Evolutionary conservation across 2,888 invertebrate species (phyloP), one percentile per base, ranked within the genome.

Genomic region (Archips crataeganus): DNA sequence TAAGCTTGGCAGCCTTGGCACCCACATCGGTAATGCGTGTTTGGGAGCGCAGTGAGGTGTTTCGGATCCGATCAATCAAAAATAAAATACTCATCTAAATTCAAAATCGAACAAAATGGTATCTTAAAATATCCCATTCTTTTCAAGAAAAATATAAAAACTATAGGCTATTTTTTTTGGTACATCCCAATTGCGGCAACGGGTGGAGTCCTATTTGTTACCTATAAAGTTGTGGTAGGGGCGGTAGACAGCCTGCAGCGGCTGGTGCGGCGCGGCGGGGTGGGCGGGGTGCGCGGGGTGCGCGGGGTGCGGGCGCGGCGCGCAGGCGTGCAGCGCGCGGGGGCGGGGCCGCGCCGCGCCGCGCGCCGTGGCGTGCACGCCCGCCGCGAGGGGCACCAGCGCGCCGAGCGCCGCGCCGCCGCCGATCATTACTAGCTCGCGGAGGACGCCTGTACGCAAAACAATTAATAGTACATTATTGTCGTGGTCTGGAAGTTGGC

Each of bases 181-280:
- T n/a, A n/a, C n/a, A n/a, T n/a, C n/a, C n/a, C 23, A 23, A 23
- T 23, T 1, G 23, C 23, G 23, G 23, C 23, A 23, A 23, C 23
- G 1, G 23, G 23, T 23, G 23, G 23, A 23, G 23, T 23, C 23
- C 23, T 23, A 23, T 23, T 23, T 23, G 23, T 97, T 95, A 92
- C 99, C 98, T 70, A 99, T 96, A 77, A 99, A 97, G 84, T 97
- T 97, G 87, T 99, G 98, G 89, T 99, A 99, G 0, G 98, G 98
- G 42, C 96, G 92, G 90, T 97, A 98, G 87, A 97, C 98, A 77
- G 98, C 97, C 78, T 96, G 71, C 97, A 96, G 97, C 98, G 98
- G 91, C 75, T 3, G 4, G 39, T 39, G 97, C 97, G 98, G 91
- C 23, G 97, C 98, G 77, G 93, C 0, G 97, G 96, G 75, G 45